These are phyloP conservation scores for Eptesicus fuscus DNA, from an alignment of 2,113 vertebrate species.

Conservation along the genomic window DNA sequence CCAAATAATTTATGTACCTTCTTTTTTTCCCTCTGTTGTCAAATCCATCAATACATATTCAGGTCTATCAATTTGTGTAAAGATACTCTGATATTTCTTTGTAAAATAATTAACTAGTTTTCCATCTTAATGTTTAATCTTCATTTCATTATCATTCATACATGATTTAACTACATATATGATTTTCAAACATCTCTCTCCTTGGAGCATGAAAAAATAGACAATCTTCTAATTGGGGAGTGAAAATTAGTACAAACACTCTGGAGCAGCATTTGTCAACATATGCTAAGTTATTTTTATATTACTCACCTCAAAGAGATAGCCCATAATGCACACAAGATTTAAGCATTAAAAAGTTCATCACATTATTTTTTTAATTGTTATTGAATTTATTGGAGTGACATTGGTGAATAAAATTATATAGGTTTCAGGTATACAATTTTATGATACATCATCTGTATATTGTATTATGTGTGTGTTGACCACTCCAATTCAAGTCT, in stretches of 20 bases:
- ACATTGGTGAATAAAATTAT: not conserved
- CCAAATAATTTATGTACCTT: not conserved
- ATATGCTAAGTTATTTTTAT: not conserved
- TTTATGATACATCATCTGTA: not conserved
- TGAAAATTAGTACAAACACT: not conserved
- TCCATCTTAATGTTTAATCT: not conserved
- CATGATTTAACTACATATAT: not conserved
- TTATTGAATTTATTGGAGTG: not conserved
- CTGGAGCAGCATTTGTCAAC: not conserved
- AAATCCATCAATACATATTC: not conserved
- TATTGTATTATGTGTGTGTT: not conserved
- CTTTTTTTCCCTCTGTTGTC: not conserved
- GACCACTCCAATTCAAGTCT: not conserved
- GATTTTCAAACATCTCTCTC: not conserved
- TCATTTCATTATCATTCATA: not conserved
- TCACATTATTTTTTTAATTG: not conserved
- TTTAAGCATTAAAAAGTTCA: not conserved
- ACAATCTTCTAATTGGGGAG: not conserved
- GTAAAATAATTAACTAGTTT: not conserved
- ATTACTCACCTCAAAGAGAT: not conserved
- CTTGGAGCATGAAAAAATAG: not conserved
- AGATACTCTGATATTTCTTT: not conserved
- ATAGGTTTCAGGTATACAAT: not conserved
- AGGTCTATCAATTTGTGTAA: not conserved
- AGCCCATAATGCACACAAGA: not conserved